Evolutionary conservation across 2,113 vertebrate genomes (phyloP).

Genomic region (Aptenodytes forsteri): DNA sequence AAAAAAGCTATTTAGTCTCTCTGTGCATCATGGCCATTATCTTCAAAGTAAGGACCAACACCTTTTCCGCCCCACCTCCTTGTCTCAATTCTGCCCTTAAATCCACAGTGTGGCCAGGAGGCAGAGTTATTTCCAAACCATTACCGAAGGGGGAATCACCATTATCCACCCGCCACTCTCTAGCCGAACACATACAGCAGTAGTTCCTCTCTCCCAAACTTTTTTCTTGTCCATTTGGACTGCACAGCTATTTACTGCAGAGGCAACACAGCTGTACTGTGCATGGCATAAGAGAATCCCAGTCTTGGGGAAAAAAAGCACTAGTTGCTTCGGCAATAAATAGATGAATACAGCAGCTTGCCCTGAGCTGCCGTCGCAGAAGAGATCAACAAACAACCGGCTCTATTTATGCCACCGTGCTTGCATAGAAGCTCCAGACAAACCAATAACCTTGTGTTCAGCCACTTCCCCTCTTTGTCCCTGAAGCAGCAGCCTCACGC

Average conservation of each 20-base stretch:
- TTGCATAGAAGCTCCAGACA: background rate
- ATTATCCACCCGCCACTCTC: background rate
- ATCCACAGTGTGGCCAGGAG: background rate
- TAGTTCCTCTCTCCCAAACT: background rate
- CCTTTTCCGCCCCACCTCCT: rapidly evolving
- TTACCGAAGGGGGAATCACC: background rate
- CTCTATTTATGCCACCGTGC: background rate
- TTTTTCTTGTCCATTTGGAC: background rate
- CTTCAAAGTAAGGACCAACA: background rate
- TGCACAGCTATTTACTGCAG: background rate
- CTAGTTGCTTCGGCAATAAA: background rate
- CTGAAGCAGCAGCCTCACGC: background rate
- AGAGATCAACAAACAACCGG: background rate
- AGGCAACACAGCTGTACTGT: background rate
- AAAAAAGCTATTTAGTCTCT: background rate
- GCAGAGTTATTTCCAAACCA: background rate
- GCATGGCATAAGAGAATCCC: rapidly evolving
- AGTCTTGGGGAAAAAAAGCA: background rate
- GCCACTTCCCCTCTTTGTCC: background rate
- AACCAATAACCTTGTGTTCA: background rate
- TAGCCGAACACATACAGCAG: background rate
- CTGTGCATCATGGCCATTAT: background rate
- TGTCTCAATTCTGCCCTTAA: background rate
- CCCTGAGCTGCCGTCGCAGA: background rate
- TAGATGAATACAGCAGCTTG: background rate